These are phyloP conservation scores for Drosophila multiciliata DNA, from an alignment of 2,888 invertebrate species.

Conservation along the genomic window DNA sequence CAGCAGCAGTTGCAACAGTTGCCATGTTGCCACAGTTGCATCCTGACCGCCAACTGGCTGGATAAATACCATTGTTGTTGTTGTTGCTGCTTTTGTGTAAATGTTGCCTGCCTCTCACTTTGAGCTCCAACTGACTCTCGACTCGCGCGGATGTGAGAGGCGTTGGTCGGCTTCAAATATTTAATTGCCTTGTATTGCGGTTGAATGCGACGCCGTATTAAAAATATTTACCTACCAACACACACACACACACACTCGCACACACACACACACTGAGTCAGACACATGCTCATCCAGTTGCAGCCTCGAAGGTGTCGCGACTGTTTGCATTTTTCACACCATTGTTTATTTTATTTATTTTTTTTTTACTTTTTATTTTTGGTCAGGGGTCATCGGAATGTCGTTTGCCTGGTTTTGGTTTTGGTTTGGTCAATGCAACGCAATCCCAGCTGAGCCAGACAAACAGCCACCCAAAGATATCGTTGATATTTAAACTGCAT, in stretches of 20 bases:
- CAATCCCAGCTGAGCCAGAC: neutral
- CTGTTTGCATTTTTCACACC: constrained; percentile 68
- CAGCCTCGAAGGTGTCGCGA: constrained; percentile 61
- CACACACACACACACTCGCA: constrained; percentile 11
- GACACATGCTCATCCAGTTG: constrained; percentile 46
- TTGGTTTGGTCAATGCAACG: constrained; percentile 33
- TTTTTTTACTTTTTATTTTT: no score
- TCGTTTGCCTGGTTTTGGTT: neutral
- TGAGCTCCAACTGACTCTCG: constrained; percentile 33
- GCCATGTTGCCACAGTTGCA: constrained; percentile 37
- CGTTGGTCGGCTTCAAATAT: constrained; percentile 75
- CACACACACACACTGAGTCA: constrained; percentile 11
- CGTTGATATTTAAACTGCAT: constrained; percentile 14
- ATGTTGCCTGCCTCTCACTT: constrained; percentile 53
- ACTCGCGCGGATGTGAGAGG: constrained; percentile 39
- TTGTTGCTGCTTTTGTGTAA: constrained; percentile 42
- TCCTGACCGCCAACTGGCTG: constrained; percentile 68
- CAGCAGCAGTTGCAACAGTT: constrained; percentile 41
- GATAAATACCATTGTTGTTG: constrained; percentile 70
- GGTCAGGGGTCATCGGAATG: neutral
- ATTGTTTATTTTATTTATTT: constrained; percentile 11
- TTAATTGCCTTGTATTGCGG: constrained; percentile 84
- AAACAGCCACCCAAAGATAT: constrained; percentile 24
- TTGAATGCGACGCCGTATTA: constrained; percentile 81
- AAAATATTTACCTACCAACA: constrained; percentile 70